A percentile compares a stretch with the other conserved stretches of the same genome.
These are phyloP conservation scores for Trichosurus vulpecula DNA, from an alignment of 2,797 vertebrate genomes.

Conservation along the genomic window DNA sequence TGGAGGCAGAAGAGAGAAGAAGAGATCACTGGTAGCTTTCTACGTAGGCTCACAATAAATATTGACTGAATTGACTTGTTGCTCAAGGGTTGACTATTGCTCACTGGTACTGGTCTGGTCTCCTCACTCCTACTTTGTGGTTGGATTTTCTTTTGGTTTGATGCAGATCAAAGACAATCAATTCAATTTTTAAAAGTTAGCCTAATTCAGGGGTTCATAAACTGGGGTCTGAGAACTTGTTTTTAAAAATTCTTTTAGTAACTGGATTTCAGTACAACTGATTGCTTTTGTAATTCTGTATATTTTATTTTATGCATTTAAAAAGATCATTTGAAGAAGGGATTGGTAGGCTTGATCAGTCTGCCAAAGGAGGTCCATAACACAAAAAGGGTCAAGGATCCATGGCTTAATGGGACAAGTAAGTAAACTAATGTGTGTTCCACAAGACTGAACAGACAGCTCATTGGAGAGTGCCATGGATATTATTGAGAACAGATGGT, in stretches of 20 bases:
- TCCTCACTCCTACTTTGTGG: constrained; percentile 21
- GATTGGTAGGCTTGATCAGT: not conserved
- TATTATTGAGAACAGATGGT: constrained; percentile 14
- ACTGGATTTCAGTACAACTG: not conserved
- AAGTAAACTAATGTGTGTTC: constrained; percentile 15
- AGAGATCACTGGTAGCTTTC: not conserved
- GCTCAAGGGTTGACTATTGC: not conserved
- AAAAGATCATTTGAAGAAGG: not conserved
- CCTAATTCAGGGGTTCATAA: not conserved
- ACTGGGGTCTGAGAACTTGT: not conserved
- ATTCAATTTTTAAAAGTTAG: not conserved
- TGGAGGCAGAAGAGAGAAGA: not conserved
- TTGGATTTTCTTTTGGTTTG: constrained; percentile 23
- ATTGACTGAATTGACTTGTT: not conserved
- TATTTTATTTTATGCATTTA: not conserved
- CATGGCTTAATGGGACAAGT: not conserved
- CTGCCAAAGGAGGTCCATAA: not conserved
- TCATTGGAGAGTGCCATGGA: constrained; percentile 31
- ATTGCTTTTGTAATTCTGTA: not conserved
- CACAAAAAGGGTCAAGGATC: not conserved
- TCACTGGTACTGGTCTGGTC: not conserved
- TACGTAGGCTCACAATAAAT: not conserved
- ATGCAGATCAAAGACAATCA: constrained; percentile 24
- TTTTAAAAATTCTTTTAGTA: not conserved
- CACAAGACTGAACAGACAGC: not conserved